Percentiles rank a stretch among this genome's conserved stretches.
phyloP scores from a whole-genome alignment of 2,797 vertebrate genomes.

The Heterohyrax brucei region DNA sequence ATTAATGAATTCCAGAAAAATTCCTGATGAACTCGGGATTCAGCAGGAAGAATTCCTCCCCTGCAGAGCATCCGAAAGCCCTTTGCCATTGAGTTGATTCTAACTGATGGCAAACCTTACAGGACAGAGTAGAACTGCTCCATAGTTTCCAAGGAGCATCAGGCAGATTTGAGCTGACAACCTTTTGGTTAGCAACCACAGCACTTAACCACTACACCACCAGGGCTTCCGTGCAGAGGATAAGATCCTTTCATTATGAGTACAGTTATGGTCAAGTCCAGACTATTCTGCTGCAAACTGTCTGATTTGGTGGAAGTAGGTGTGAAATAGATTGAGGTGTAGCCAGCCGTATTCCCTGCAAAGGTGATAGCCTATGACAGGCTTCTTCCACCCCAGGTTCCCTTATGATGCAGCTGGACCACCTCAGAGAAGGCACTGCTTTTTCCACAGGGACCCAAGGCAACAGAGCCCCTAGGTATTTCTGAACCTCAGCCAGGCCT shows the following conservation, averaged over 20 bases:
- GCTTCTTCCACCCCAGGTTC: not conserved
- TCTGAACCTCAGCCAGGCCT: not conserved
- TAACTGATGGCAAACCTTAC: too few relatives aligned
- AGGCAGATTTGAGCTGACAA: too few relatives aligned
- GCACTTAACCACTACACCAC: too few relatives aligned
- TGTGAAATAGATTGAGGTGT: not conserved
- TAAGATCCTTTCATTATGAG: not conserved
- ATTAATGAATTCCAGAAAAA: not conserved
- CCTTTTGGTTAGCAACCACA: too few relatives aligned
- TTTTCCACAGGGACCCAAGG: not conserved
- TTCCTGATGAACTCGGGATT: not conserved
- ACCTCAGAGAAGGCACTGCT: not conserved
- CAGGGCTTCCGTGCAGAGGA: not conserved
- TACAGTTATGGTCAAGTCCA: not conserved
- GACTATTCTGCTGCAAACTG: not conserved
- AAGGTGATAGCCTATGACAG: fast-evolving
- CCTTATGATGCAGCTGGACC: not conserved
- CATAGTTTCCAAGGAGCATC: too few relatives aligned
- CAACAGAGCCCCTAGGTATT: not conserved
- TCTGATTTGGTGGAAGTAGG: not conserved
- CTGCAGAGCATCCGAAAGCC: too few relatives aligned
- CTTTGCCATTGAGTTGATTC: too few relatives aligned
- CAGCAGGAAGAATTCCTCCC: not conserved
- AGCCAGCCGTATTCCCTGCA: not conserved
- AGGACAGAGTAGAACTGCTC: too few relatives aligned